Conservation (phyloP, 2,113 vertebrate species). For the Hystrix cristata region DNA sequence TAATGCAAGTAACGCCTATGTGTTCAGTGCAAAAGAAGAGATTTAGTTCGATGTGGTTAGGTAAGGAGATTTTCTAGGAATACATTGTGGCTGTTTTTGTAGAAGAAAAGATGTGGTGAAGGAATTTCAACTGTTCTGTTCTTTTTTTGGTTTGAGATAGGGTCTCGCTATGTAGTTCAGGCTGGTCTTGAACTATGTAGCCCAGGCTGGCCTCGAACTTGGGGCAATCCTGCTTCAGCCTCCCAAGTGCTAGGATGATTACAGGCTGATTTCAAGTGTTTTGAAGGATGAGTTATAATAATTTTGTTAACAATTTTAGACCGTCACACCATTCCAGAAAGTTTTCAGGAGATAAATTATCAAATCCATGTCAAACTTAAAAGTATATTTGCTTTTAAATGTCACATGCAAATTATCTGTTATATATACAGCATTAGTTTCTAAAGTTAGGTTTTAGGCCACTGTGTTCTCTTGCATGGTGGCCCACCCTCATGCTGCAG, state of each 20-base stretch:
- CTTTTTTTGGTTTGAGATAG: background rate
- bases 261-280: background rate
- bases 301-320: constrained; percentile 32
- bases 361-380: constrained; percentile 16
- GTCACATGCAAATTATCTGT: background rate
- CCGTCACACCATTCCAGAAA: background rate
- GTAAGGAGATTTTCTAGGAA: constrained; percentile 18
- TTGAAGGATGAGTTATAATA: background rate
- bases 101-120: constrained; percentile 24
- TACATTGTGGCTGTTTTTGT: background rate
- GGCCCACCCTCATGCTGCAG: background rate
- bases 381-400: constrained; percentile 50
- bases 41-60: background rate
- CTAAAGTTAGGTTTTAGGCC: background rate
- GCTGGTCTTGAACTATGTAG: no score
- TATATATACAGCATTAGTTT: background rate
- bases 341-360: background rate
- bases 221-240: background rate
- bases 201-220: background rate
- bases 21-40: background rate
- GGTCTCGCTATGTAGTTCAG: background rate
- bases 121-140: background rate
- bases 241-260: background rate
- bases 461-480: background rate
- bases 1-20: background rate